phyloP scores from a whole-genome alignment of 2,888 invertebrate genomes.

The Apeira syringaria region DNA sequence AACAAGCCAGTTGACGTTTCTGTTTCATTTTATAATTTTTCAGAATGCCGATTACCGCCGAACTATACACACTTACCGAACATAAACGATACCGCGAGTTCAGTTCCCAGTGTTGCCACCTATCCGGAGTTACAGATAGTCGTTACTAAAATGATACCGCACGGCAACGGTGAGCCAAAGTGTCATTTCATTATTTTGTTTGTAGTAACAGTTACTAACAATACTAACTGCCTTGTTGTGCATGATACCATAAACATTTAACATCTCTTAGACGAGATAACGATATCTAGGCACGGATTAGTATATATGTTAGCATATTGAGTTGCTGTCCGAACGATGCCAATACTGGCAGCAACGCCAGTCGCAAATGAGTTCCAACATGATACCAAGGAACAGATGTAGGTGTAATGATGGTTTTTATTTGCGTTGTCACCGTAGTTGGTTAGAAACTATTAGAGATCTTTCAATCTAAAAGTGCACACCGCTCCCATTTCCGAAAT shows the following conservation, averaged over 20 bases:
- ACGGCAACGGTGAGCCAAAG: slow-evolving; percentile 63
- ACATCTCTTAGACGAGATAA: too few species aligned
- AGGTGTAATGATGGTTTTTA: too few species aligned
- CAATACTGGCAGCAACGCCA: too few species aligned
- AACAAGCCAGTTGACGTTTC: slow-evolving; percentile 27
- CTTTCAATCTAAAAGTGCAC: too few species aligned
- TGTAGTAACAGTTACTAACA: slow-evolving; percentile 17
- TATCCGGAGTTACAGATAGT: slow-evolving; percentile 76
- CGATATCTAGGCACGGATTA: too few species aligned
- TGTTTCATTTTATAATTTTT: slow-evolving; percentile 42
- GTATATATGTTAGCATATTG: too few species aligned
- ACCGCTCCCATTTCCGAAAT: too few species aligned
- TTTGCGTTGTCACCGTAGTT: too few species aligned
- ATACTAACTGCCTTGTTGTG: slow-evolving; percentile 21
- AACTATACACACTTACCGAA: slow-evolving; percentile 49
- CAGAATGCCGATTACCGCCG: slow-evolving; percentile 59
- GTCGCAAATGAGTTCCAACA: neutral
- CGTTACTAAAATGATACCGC: slow-evolving; percentile 72
- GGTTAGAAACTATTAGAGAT: too few species aligned
- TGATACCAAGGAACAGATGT: too few species aligned
- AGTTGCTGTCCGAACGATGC: too few species aligned
- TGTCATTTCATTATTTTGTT: slow-evolving; percentile 6
- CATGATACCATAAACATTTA: slow-evolving; percentile 16
- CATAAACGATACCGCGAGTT: slow-evolving; percentile 41
- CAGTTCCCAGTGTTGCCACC: slow-evolving; percentile 45